Evolutionary conservation across 2,888 invertebrate species (phyloP).

Genomic region (Galerucella nymphaeae): DNA sequence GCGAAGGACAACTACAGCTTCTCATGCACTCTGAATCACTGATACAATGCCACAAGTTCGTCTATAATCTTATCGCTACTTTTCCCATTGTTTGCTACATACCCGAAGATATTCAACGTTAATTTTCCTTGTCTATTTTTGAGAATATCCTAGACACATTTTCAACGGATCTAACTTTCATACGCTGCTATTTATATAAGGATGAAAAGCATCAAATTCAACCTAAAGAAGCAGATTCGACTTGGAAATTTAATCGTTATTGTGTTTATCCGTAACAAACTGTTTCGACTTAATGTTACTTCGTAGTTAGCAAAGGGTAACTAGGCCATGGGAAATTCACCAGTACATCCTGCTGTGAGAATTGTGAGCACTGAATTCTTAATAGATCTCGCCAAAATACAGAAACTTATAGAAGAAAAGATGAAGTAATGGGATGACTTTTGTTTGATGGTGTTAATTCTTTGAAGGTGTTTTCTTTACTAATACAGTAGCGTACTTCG

Average conservation of each 20-base stretch:
- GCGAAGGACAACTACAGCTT: too few relatives aligned
- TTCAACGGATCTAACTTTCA: too few relatives aligned
- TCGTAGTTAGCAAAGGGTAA: neutral
- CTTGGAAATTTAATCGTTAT: neutral
- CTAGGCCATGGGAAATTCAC: constrained; percentile 4
- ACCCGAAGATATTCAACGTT: too few relatives aligned
- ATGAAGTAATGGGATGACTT: neutral
- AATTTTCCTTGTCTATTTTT: too few relatives aligned
- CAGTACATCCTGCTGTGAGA: constrained; percentile 1
- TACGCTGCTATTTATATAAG: too few relatives aligned
- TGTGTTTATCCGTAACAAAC: neutral
- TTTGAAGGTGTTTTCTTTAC: too few relatives aligned
- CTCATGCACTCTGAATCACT: too few relatives aligned
- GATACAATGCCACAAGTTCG: too few relatives aligned
- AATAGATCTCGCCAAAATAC: neutral
- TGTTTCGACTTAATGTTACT: neutral
- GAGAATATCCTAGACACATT: too few relatives aligned
- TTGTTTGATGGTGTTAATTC: neutral
- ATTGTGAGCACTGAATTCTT: neutral
- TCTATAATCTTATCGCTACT: too few relatives aligned
- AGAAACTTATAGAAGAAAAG: neutral
- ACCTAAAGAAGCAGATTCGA: neutral
- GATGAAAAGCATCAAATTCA: neutral
- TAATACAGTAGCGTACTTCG: neutral
- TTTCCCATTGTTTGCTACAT: too few relatives aligned